Evolutionary conservation across 2,113 vertebrate species (phyloP).

Genomic region (Willisornis vidua): DNA sequence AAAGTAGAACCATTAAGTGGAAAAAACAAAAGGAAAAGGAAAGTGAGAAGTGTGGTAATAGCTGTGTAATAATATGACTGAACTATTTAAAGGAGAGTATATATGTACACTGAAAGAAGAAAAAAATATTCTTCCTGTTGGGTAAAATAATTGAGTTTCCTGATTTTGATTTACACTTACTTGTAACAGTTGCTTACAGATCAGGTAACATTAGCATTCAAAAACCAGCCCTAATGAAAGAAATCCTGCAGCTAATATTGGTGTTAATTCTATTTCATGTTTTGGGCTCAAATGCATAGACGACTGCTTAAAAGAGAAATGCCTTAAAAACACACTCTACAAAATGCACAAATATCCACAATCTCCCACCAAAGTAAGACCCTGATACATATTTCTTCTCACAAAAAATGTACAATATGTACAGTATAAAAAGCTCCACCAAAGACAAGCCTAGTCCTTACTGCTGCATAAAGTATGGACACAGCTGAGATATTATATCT

Average conservation of each 20-base stretch:
- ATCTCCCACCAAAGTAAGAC: not conserved
- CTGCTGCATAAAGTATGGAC: not conserved
- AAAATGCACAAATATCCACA: not conserved
- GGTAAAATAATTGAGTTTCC: slow-evolving; percentile 63
- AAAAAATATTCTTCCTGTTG: slow-evolving; percentile 57
- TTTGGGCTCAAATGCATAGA: not conserved
- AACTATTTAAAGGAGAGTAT: not conserved
- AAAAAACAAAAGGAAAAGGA: not conserved
- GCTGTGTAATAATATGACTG: not conserved
- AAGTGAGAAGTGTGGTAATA: slow-evolving; percentile 60
- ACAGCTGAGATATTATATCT: not conserved
- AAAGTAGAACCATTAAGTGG: slow-evolving; percentile 40
- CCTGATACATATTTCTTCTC: not conserved
- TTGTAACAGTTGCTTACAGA: slow-evolving; percentile 77
- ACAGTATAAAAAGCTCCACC: not conserved
- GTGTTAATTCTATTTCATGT: slow-evolving; percentile 73
- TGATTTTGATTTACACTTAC: slow-evolving; percentile 68
- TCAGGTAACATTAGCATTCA: slow-evolving; percentile 68
- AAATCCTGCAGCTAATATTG: slow-evolving; percentile 55
- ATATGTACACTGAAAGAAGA: not conserved
- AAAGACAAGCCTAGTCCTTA: not conserved
- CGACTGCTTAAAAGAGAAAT: slow-evolving; percentile 4
- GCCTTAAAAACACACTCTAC: not conserved
- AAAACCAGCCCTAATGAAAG: slow-evolving; percentile 62
- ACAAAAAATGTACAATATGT: not conserved